Evolutionary conservation across 1,140 invertebrate species (phyloP).

Genomic region (Drosophila pandora): DNA sequence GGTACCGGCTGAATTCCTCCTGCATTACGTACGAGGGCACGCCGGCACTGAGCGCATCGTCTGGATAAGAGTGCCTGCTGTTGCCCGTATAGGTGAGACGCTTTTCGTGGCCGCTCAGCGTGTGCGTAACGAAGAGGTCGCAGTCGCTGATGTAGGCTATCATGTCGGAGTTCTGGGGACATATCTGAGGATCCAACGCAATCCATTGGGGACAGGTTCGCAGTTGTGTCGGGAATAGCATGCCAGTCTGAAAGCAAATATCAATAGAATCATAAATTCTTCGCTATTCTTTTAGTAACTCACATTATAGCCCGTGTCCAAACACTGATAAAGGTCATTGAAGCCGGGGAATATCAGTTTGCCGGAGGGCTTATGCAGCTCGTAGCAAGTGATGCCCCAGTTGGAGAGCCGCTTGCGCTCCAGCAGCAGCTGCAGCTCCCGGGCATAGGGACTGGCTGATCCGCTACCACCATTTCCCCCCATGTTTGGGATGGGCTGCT

Average conservation of each 20-base stretch:
- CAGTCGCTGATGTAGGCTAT: conserved; percentile 95
- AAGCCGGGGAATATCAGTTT: conserved; percentile 95
- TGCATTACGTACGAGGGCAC: conserved; percentile 98
- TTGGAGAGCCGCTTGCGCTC: conserved; percentile 95
- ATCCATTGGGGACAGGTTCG: conserved; percentile 87
- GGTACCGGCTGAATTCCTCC: conserved; percentile 98
- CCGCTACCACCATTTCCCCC: conserved; percentile 60
- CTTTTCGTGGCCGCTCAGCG: conserved; percentile 88
- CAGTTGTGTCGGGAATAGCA: conserved; percentile 89
- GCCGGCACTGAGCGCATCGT: conserved; percentile 95
- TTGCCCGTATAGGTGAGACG: conserved; percentile 93
- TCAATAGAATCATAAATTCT: not conserved
- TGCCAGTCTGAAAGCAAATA: conserved; percentile 85
- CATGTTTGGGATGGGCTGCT: conserved; percentile 88
- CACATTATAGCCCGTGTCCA: conserved; percentile 89
- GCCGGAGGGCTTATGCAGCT: conserved; percentile 91
- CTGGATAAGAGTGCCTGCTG: conserved; percentile 88
- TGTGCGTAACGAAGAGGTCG: conserved; percentile 95
- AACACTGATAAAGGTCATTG: conserved; percentile 92
- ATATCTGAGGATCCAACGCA: conserved; percentile 95
- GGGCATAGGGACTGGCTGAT: conserved; percentile 86
- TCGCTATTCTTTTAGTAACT: conserved; percentile 6
- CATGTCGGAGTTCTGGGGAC: conserved; percentile 93
- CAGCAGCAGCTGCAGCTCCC: conserved; percentile 95
- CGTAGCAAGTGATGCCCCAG: conserved; percentile 97